Evolutionary conservation across 2,888 invertebrate genomes (phyloP).

Genomic region (Caenorhabditis drosophilae): DNA sequence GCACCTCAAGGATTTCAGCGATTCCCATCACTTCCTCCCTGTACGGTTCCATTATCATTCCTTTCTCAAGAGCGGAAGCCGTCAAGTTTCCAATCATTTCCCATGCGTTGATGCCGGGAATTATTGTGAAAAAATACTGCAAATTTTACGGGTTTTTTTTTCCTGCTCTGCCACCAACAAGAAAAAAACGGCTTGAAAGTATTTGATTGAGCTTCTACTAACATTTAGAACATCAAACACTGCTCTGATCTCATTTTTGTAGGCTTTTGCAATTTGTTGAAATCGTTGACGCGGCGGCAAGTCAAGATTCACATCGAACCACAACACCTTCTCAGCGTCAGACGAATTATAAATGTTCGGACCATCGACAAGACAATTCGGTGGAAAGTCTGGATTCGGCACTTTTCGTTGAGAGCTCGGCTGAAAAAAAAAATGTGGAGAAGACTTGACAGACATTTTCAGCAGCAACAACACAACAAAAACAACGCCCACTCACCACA

Average conservation of each 20-base stretch:
- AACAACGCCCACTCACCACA: conserved; percentile 5
- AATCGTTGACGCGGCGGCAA: conserved; percentile 51
- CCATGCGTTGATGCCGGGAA: conserved; percentile 47
- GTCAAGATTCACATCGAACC: conserved; percentile 58
- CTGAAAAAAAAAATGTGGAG: no score
- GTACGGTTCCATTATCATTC: conserved; percentile 54
- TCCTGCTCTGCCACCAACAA: no score
- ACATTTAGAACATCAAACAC: conserved; percentile 52
- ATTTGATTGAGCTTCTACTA: neutral
- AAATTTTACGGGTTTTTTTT: neutral
- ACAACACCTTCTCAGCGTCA: conserved; percentile 31
- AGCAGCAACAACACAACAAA: no score
- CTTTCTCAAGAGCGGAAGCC: conserved; percentile 40
- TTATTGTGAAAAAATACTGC: conserved; percentile 48
- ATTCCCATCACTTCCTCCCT: conserved; percentile 57
- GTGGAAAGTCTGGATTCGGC: conserved; percentile 31
- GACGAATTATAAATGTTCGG: conserved; percentile 33
- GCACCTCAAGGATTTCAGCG: conserved; percentile 50
- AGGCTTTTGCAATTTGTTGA: conserved; percentile 46
- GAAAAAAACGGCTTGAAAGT: neutral
- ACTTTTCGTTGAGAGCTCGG: conserved; percentile 13
- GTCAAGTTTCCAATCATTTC: conserved; percentile 50
- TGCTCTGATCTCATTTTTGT: conserved; percentile 50
- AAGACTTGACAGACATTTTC: no score
- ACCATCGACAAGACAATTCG: conserved; percentile 32